Evolutionary conservation across 37 sponge, comb jelly and placozoan species (phyloP).

Genomic region (Spongilla lacustris): DNA sequence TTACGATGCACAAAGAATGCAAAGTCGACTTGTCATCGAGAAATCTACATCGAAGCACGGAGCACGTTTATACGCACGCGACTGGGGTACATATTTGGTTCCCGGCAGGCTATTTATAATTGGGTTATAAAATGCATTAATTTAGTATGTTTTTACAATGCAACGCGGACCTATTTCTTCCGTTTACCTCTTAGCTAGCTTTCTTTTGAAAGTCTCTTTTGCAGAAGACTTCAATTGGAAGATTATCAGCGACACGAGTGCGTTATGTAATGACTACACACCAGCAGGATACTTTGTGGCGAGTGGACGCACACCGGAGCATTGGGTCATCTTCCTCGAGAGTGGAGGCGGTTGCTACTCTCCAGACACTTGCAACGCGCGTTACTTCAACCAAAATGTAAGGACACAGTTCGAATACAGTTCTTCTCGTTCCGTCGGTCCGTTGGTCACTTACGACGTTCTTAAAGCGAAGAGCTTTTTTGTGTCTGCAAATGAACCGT

Average conservation of each 20-base stretch:
- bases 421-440: background rate
- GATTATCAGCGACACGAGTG: conserved; percentile 1
- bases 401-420: background rate
- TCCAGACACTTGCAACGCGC: conserved; percentile 28
- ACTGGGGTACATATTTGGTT: no score
- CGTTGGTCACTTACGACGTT: background rate
- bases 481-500: background rate
- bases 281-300: conserved; percentile 36
- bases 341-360: conserved; percentile 59
- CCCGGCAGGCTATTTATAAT: no score
- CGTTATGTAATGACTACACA: conserved; percentile 52
- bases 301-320: background rate
- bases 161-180: no score
- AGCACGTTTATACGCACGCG: no score
- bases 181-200: no score
- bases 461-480: background rate
- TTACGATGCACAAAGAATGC: no score
- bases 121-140: no score
- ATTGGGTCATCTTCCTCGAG: conserved; percentile 72
- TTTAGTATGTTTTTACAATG: no score
- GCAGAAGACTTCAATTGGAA: conserved; percentile 3
- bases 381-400: background rate
- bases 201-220: no score
- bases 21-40: no score
- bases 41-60: no score